Evolutionary conservation across 2,113 vertebrate genomes (phyloP).

Genomic region (Tachycineta bicolor): DNA sequence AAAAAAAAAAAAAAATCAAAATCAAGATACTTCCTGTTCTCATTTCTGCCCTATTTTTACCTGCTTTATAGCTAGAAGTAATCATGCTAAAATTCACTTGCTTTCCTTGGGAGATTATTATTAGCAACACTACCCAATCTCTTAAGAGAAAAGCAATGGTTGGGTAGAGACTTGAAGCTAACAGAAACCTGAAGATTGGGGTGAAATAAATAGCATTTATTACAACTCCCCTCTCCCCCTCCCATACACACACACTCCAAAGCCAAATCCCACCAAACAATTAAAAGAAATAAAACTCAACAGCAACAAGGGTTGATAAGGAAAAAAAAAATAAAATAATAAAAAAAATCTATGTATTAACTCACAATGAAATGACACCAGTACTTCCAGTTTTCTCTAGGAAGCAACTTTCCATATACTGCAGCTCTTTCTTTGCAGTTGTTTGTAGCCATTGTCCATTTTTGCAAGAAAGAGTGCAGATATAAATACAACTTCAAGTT

Average conservation of each 20-base stretch:
- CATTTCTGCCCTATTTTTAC: slow-evolving; percentile 37
- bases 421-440: neutral
- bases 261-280: slow-evolving; percentile 34
- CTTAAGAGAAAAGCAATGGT: slow-evolving; percentile 7
- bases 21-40: neutral
- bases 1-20: neutral
- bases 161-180: slow-evolving; percentile 49
- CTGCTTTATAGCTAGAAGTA: neutral
- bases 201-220: slow-evolving; percentile 55
- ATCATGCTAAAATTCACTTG: neutral
- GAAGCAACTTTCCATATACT: neutral
- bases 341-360: neutral
- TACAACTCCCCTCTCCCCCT: neutral
- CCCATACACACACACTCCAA: slow-evolving; percentile 25
- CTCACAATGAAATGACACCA: slow-evolving; percentile 10
- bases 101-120: slow-evolving; percentile 5
- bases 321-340: neutral
- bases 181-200: slow-evolving; percentile 32
- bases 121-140: slow-evolving; percentile 43
- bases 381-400: slow-evolving; percentile 22
- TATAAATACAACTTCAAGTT: slow-evolving; percentile 2
- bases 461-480: slow-evolving; percentile 1
- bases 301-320: neutral
- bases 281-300: slow-evolving; percentile 31
- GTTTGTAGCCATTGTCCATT: neutral